These are phyloP conservation scores for Chionodraco myersi DNA, from an alignment of 2,113 vertebrate species.

Conservation along the genomic window DNA sequence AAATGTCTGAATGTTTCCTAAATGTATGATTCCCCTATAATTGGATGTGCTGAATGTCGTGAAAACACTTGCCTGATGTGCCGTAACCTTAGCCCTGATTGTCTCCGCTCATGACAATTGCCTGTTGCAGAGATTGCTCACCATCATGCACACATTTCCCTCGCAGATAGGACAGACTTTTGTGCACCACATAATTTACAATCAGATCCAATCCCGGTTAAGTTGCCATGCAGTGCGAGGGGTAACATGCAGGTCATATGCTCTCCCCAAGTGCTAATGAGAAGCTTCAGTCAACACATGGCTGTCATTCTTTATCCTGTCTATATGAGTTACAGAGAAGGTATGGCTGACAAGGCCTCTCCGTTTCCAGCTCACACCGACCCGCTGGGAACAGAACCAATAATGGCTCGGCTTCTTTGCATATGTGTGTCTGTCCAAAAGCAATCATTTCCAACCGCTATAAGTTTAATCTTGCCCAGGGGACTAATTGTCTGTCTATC, in stretches of 20 bases:
- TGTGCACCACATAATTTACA: constrained; percentile 76
- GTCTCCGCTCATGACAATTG: constrained; percentile 59
- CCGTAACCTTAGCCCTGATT: constrained; percentile 58
- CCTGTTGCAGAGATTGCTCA: constrained; percentile 49
- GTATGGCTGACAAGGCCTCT: constrained; percentile 52
- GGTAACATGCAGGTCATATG: constrained; percentile 60
- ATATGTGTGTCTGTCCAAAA: constrained; percentile 55
- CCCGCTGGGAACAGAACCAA: constrained; percentile 53
- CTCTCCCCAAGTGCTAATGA: constrained; percentile 69
- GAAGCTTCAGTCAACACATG: constrained; percentile 74
- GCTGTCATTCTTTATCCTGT: constrained; percentile 63
- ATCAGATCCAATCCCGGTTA: constrained; percentile 72
- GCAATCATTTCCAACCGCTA: constrained; percentile 40
- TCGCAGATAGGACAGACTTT: constrained; percentile 68
- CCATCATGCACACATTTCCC: constrained; percentile 51
- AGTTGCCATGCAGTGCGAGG: constrained; percentile 42
- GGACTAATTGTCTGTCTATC: constrained; percentile 60
- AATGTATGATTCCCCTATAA: constrained; percentile 61
- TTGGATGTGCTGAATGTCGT: constrained; percentile 55
- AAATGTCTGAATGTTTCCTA: constrained; percentile 39
- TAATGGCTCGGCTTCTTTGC: constrained; percentile 30
- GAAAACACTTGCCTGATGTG: constrained; percentile 56
- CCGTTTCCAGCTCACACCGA: constrained; percentile 39
- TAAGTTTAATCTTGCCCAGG: constrained; percentile 15
- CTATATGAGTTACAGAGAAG: constrained; percentile 49